A percentile compares a stretch with the other conserved stretches of the same genome.
Conservation (phyloP, 2,888 invertebrate genomes). For the Platerodrilus igneus region DNA sequence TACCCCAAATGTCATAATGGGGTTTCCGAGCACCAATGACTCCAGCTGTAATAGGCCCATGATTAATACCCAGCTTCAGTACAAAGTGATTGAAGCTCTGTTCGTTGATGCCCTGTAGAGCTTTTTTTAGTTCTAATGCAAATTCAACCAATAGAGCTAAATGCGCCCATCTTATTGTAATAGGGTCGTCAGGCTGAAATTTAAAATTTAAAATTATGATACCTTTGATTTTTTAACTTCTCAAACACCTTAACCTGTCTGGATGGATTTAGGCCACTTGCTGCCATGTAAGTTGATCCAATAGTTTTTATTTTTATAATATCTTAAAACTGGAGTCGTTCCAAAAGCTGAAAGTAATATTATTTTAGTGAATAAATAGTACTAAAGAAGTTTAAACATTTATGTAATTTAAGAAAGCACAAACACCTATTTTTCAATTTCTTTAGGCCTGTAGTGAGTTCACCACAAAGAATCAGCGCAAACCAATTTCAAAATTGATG, state of each 20-base stretch:
- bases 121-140: slow-evolving; percentile 83
- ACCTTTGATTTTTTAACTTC: too few species aligned
- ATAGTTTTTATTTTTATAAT: slow-evolving; percentile 95
- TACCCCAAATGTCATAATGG: slow-evolving; percentile 96
- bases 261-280: slow-evolving; percentile 84
- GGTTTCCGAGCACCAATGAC: slow-evolving; percentile 94
- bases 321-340: slow-evolving; percentile 78
- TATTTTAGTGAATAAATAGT: not conserved
- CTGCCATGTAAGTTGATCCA: slow-evolving; percentile 93
- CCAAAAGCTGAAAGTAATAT: slow-evolving; percentile 62
- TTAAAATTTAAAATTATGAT: too few species aligned
- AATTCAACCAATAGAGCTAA: slow-evolving; percentile 83
- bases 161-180: slow-evolving; percentile 76
- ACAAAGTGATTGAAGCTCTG: slow-evolving; percentile 95
- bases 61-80: slow-evolving; percentile 90
- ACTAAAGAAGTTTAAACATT: too few species aligned
- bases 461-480: too few species aligned
- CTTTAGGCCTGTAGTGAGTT: too few species aligned
- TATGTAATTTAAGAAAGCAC: too few species aligned
- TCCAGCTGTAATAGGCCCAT: slow-evolving; percentile 92
- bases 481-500: too few species aligned
- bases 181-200: slow-evolving; percentile 64
- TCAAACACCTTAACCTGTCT: slow-evolving; percentile 55
- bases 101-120: slow-evolving; percentile 87
- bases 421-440: too few species aligned